A percentile compares a stretch with the other conserved stretches of the same genome.
Conservation (phyloP, 2,797 vertebrate genomes). For the Pachyuromys duprasi region DNA sequence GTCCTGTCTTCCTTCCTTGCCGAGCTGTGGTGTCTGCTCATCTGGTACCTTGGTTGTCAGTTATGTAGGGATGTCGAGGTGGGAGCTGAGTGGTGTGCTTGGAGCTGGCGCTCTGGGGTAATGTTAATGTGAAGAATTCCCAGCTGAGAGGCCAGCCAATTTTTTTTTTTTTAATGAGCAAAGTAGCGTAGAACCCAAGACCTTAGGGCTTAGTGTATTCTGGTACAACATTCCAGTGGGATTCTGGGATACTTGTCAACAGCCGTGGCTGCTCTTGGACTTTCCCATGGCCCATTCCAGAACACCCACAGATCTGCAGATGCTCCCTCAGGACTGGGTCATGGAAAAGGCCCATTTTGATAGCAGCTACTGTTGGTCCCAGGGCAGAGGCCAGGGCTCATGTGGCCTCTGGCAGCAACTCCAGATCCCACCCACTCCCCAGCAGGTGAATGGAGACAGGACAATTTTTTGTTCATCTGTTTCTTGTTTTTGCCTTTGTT, state of each 20-base stretch:
- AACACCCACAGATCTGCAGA: slow-evolving; percentile 84
- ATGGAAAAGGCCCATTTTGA: slow-evolving; percentile 64
- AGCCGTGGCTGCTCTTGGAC: slow-evolving; percentile 83
- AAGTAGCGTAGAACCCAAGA: slow-evolving; percentile 78
- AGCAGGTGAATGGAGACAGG: slow-evolving; percentile 45
- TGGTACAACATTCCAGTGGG: slow-evolving; percentile 86
- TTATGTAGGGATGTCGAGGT: background rate
- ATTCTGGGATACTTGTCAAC: slow-evolving; percentile 88
- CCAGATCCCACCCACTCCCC: background rate
- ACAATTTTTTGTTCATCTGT: too few relatives aligned
- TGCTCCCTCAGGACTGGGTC: slow-evolving; percentile 84
- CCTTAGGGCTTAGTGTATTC: slow-evolving; percentile 68
- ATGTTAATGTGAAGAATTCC: slow-evolving; percentile 61
- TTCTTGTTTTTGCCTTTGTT: background rate
- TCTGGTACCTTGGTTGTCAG: background rate
- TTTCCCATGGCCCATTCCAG: slow-evolving; percentile 89
- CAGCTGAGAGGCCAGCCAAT: slow-evolving; percentile 35
- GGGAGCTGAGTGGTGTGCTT: background rate
- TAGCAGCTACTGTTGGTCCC: slow-evolving; percentile 66
- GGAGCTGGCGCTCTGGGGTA: slow-evolving; percentile 23
- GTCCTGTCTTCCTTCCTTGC: background rate
- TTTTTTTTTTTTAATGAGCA: slow-evolving; percentile 15
- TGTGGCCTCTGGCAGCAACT: background rate
- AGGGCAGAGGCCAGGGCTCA: slow-evolving; percentile 16
- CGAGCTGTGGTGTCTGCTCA: background rate